These are phyloP conservation scores for Magallana ariakensis DNA, from an alignment of 1,140 invertebrate genomes.

Conservation along the genomic window DNA sequence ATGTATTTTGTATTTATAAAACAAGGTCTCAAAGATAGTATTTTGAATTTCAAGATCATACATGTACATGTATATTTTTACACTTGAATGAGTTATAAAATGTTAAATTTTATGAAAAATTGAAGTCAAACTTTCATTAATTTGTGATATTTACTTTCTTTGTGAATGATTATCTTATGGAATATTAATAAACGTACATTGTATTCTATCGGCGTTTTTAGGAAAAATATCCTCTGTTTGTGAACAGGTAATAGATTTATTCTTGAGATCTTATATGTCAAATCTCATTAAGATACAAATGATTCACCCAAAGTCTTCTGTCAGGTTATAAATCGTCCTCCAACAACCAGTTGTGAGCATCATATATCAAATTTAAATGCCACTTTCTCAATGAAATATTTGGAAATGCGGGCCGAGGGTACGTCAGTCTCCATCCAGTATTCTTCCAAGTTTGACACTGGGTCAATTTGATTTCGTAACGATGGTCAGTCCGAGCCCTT, in stretches of 20 bases:
- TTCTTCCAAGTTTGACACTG: conserved; percentile 7
- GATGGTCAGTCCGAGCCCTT: conserved; percentile 31
- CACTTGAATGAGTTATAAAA: no score
- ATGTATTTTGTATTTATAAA: no score
- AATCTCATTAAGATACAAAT: conserved; percentile 23
- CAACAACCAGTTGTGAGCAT: conserved; percentile 24
- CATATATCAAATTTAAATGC: conserved; percentile 39
- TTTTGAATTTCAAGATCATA: no score
- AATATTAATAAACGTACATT: no score
- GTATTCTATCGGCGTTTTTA: no score
- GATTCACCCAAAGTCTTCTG: conserved; percentile 1
- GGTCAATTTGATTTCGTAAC: conserved; percentile 40
- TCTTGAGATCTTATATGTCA: not conserved
- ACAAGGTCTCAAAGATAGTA: no score
- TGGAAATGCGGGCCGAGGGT: conserved; percentile 4
- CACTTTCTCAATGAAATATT: conserved; percentile 35
- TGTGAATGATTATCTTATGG: no score
- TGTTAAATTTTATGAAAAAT: no score
- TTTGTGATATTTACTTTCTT: no score
- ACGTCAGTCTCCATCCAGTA: not conserved
- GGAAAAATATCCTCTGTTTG: not conserved
- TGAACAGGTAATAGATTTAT: not conserved
- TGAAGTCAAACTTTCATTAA: no score
- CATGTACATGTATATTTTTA: no score
- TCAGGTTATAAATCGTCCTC: conserved; percentile 14